Percentiles rank a stretch among this genome's conserved stretches.
These are phyloP conservation scores for Nesidiocoris tenuis DNA, from an alignment of 2,888 invertebrate genomes.

Conservation along the genomic window DNA sequence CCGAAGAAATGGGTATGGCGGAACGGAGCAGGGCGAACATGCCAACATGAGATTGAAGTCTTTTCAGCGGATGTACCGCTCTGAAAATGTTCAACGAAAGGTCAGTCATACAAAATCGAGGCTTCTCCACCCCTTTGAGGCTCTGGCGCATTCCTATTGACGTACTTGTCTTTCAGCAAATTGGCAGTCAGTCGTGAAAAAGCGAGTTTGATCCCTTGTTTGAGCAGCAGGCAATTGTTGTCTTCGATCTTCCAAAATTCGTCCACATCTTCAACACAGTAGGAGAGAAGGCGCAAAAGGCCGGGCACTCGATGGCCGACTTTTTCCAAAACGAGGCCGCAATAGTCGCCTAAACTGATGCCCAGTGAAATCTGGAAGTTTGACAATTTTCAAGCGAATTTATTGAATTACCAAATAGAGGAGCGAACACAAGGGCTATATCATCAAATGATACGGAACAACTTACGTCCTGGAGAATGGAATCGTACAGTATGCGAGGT, in stretches of 20 bases:
- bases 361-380: constrained; percentile 20
- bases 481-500: background rate
- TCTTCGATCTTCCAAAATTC: constrained; percentile 39
- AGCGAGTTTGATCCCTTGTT: constrained; percentile 31
- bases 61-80: constrained; percentile 36
- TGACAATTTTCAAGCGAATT: background rate
- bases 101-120: too few relatives aligned
- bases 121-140: background rate
- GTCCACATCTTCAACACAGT: constrained; percentile 31
- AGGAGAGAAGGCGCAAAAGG: constrained; percentile 31
- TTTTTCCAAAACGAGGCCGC: constrained; percentile 42
- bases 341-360: constrained; percentile 44
- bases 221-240: constrained; percentile 15
- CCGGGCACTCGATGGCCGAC: constrained; percentile 38
- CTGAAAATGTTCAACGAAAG: too few relatives aligned
- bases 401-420: too few relatives aligned
- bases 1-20: constrained; percentile 39
- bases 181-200: constrained; percentile 9
- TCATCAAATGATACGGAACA: too few relatives aligned
- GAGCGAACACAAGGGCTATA: background rate
- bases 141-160: constrained; percentile 1
- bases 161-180: constrained; percentile 30
- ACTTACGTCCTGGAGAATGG: background rate
- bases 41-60: constrained; percentile 42
- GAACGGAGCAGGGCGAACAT: constrained; percentile 32